Evolutionary conservation across 2,888 invertebrate genomes (phyloP).

Genomic region (Himalopsyche anomala): DNA sequence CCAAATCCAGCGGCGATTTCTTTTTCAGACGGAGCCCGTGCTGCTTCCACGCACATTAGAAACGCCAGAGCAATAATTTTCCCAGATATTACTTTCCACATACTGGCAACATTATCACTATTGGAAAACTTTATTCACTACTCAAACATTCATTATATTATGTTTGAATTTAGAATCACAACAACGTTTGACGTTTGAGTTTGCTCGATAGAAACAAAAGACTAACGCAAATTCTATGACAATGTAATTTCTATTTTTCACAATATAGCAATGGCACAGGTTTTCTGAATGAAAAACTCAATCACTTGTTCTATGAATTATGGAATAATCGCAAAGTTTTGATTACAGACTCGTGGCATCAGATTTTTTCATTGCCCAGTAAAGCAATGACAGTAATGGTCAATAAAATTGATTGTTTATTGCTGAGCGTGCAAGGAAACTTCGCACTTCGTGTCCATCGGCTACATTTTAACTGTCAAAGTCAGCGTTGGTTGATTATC

Average conservation of each 20-base stretch:
- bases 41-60: conserved; percentile 1
- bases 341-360: no score
- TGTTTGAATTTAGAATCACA: background rate
- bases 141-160: background rate
- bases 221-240: no score
- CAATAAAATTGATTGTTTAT: background rate
- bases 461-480: background rate
- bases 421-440: background rate
- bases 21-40: conserved; percentile 5
- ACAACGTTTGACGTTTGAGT: background rate
- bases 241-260: no score
- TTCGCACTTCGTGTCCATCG: background rate
- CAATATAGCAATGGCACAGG: no score
- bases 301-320: no score
- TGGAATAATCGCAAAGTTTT: no score
- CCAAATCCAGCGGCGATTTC: conserved; percentile 31
- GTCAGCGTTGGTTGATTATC: background rate
- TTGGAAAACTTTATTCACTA: background rate
- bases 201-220: background rate
- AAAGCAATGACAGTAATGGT: background rate
- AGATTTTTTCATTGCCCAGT: background rate
- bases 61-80: conserved; percentile 11
- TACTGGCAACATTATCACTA: conserved; percentile 38
- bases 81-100: background rate
- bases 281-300: no score